Percentiles rank a stretch among this genome's conserved stretches.
Evolutionary conservation across 2,797 vertebrate species (phyloP).

Genomic region (Orestias chungarensis): DNA sequence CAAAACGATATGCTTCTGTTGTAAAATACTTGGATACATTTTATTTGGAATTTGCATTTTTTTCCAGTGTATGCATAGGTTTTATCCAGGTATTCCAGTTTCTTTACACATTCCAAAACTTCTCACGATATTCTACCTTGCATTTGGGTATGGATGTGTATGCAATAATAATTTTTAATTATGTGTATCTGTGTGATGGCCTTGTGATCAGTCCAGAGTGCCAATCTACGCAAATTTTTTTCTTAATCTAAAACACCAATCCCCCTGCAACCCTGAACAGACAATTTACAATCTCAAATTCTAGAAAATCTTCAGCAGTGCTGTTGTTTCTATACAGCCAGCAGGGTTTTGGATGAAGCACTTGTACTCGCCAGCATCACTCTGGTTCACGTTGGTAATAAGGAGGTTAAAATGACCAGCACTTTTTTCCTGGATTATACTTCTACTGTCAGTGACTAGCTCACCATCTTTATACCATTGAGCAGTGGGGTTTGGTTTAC

Average conservation of each 20-base stretch:
- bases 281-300: not conserved
- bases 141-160: not conserved
- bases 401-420: constrained; percentile 88
- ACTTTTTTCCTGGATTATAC: constrained; percentile 86
- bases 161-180: not conserved
- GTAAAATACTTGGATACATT: not conserved
- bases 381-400: constrained; percentile 83
- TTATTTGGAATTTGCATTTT: not conserved
- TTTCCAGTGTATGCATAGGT: not conserved
- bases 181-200: not conserved
- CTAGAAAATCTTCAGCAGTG: constrained; percentile 86
- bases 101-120: not conserved
- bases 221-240: too few relatives aligned
- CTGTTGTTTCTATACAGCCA: constrained; percentile 84
- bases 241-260: too few relatives aligned
- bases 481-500: constrained; percentile 85
- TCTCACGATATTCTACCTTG: not conserved
- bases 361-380: constrained; percentile 90
- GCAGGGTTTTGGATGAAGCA: constrained; percentile 87
- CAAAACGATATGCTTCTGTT: not conserved
- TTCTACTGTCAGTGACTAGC: constrained; percentile 82
- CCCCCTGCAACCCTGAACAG: too few relatives aligned
- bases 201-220: not conserved
- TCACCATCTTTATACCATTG: constrained; percentile 90
- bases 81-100: not conserved